phyloP scores from a whole-genome alignment of 2,888 invertebrate species.

The Dinocampus coccinellae region DNA sequence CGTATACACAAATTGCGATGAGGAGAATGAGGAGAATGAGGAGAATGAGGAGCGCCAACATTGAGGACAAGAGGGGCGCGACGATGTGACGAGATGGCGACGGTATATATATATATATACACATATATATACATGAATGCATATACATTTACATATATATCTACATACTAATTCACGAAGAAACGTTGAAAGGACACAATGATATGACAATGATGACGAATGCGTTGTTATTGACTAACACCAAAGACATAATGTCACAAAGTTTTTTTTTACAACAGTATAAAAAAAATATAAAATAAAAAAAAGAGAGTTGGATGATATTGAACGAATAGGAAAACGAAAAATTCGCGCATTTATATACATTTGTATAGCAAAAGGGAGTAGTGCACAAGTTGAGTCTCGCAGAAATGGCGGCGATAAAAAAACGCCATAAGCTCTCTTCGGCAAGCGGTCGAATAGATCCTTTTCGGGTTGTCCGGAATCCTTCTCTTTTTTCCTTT shows the following conservation, averaged over 20 bases:
- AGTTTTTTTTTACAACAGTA: not conserved
- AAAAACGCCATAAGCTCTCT: conserved; percentile 23
- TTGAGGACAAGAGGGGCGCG: conserved; percentile 31
- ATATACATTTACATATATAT: not conserved
- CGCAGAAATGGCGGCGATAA: conserved; percentile 43
- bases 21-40: too few species aligned
- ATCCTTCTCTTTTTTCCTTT: conserved; percentile 17
- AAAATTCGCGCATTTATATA: conserved; percentile 7
- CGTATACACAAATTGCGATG: conserved; percentile 21
- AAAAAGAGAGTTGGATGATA: too few species aligned
- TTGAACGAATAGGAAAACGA: too few species aligned
- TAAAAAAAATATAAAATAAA: not conserved
- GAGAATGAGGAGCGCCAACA: conserved; percentile 26
- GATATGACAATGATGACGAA: not conserved
- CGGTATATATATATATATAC: conserved; percentile 2
- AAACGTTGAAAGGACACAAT: not conserved
- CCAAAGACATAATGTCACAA: not conserved
- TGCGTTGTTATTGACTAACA: not conserved
- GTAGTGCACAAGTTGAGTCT: conserved; percentile 30
- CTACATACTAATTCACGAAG: not conserved
- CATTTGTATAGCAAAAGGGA: conserved; percentile 18
- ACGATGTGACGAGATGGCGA: conserved; percentile 30
- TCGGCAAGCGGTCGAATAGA: conserved; percentile 12
- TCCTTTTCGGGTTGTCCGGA: conserved; percentile 38
- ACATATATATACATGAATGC: not conserved